Base-by-base conservation (phyloP, 1,140 invertebrate genomes). In the Aphidius ervi region DNA sequence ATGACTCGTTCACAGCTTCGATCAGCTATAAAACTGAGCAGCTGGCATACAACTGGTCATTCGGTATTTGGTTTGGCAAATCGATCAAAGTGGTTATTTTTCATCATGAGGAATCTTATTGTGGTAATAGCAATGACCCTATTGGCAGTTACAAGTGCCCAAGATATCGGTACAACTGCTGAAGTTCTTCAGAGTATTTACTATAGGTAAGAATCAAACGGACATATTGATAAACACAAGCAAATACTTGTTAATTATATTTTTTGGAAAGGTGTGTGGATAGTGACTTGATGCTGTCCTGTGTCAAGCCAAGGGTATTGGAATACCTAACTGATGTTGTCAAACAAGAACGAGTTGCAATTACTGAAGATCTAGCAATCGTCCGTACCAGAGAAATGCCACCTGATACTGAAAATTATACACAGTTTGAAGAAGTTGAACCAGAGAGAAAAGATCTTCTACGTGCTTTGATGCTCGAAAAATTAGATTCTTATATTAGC, bases 251-350 rank as follows among this genome's bases (percentile, higher is more conserved):
- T 59, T 46, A 9, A 9, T 10, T 42, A 45, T 9, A 59, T 54
- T 61, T 49, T 42, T 67, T 66, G 39, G 40, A 9, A 64, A 80
- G 78, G 59, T 80, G 78, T 59, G 64, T 70, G 5, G 70, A 78
- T 54, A 75, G 71, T 46, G 64, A 76, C n/a, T 73, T 73, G 4
- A 67, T 78, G 63, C 57, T 81, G 45, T 77, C 80, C 56, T 92
- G 90, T 76, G 86, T 88, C 46, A 88, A 89, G 67, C 90, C 90
- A 8, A 90, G 88, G 74, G 83, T 90, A 10, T 71, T 91, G 62
- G 78, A 84, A 50, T 92, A 89, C 82, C 81, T 91, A 46, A 87
- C 84, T 62, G 77, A 83, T 31, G 87, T 86, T 5, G 75, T 82
- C 37, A 82, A 86, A 61, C 82, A 88, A 65, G 84, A 88, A 42